A percentile compares a stretch with the other conserved stretches of the same genome.
These are phyloP conservation scores for Talpa occidentalis DNA, from an alignment of 2,113 vertebrate genomes.

Conservation along the genomic window DNA sequence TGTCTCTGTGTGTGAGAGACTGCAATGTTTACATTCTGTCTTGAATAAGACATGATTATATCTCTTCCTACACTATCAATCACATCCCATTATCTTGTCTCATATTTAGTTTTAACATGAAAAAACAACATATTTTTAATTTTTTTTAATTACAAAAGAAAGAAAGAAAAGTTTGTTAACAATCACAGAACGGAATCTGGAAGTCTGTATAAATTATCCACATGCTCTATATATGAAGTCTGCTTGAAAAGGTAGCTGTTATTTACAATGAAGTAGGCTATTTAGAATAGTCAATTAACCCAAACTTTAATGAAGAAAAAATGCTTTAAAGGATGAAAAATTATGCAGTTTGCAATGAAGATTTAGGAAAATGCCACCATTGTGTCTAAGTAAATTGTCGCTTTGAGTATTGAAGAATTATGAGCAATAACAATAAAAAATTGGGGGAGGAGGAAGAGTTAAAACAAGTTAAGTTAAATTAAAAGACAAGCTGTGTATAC, in stretches of 20 bases:
- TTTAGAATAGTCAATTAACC: background rate
- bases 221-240: background rate
- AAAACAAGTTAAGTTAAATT: background rate
- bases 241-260: background rate
- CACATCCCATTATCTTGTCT: background rate
- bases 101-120: background rate
- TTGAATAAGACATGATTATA: background rate
- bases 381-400: background rate
- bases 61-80: background rate
- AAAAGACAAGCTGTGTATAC: background rate
- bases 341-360: background rate
- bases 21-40: background rate
- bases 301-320: background rate
- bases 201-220: background rate
- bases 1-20: background rate
- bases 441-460: background rate
- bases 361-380: background rate
- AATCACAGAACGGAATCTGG: background rate
- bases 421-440: background rate
- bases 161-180: background rate
- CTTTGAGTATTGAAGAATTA: background rate
- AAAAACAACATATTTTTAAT: background rate
- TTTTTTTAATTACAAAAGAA: background rate
- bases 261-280: background rate
- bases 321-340: background rate